Evolutionary conservation across 2,113 vertebrate genomes (phyloP).

Genomic region (Litocranius walleri): DNA sequence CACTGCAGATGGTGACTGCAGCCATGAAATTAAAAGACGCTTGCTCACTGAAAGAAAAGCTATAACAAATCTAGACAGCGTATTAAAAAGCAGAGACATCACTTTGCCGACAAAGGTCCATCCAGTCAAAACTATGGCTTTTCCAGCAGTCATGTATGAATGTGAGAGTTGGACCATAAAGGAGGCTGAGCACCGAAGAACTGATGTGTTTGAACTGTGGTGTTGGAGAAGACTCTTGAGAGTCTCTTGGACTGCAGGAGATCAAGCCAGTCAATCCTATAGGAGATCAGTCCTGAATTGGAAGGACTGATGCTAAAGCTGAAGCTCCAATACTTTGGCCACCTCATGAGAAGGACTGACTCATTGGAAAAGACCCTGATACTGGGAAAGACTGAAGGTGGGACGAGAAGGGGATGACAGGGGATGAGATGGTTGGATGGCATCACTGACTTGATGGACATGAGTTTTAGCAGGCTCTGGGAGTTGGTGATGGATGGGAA

Average conservation of each 20-base stretch:
- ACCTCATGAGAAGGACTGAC: not conserved
- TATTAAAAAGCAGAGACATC: not conserved
- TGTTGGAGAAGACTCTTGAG: not conserved
- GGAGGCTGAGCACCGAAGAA: not conserved
- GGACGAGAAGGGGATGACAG: not conserved
- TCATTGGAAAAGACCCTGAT: not conserved
- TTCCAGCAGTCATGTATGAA: not conserved
- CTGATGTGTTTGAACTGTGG: not conserved
- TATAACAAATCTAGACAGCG: not conserved
- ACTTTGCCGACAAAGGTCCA: rapidly evolving
- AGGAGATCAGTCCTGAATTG: not conserved
- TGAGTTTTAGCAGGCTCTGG: not conserved
- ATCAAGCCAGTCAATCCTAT: not conserved
- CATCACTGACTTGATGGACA: not conserved
- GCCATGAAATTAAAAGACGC: not conserved
- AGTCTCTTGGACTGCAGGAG: not conserved
- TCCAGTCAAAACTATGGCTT: not conserved
- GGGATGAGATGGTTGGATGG: not conserved
- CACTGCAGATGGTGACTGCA: not conserved
- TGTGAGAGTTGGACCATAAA: not conserved
- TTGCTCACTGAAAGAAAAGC: not conserved
- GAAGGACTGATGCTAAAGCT: not conserved
- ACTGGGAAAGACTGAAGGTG: not conserved
- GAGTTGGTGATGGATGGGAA: not conserved
- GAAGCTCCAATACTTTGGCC: not conserved